Evolutionary conservation across 92 coral and sea anemone species (phyloP).

Genomic region (Porites cylindrica): DNA sequence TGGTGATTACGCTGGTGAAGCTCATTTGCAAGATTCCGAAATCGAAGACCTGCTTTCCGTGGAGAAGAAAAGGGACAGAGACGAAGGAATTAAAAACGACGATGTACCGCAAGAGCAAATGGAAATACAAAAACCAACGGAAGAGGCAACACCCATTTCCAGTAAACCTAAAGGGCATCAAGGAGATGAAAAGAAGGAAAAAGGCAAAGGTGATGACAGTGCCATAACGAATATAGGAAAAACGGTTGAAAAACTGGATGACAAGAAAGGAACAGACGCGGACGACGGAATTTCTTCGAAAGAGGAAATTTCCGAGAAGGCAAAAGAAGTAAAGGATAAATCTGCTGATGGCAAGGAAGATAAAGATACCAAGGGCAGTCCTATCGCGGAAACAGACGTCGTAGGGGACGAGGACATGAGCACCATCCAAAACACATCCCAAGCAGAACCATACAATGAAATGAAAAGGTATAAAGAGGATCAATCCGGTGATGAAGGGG

Average conservation of each 20-base stretch:
- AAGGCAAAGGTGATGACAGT: neutral
- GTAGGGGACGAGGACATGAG: neutral
- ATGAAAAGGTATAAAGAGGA: too few species aligned
- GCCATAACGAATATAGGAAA: neutral
- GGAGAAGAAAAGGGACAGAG: neutral
- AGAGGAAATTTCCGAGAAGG: neutral
- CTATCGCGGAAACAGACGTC: neutral
- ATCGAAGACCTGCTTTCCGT: neutral
- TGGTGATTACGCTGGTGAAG: neutral
- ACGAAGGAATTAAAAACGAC: neutral
- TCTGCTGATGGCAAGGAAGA: neutral
- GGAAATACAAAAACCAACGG: neutral
- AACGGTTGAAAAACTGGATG: neutral
- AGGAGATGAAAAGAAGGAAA: constrained; percentile 4
- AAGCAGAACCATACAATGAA: neutral
- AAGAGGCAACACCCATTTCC: neutral
- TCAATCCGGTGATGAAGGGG: neutral
- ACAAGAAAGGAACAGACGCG: neutral
- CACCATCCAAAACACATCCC: too few species aligned
- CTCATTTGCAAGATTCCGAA: neutral
- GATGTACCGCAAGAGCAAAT: neutral
- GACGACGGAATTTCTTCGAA: neutral
- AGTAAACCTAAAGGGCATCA: neutral
- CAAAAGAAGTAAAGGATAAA: neutral
- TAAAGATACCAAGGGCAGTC: neutral